These are phyloP conservation scores for Trichoplax adhaerens DNA, from an alignment of 37 sponge, comb jelly and placozoan genomes.

Conservation along the genomic window DNA sequence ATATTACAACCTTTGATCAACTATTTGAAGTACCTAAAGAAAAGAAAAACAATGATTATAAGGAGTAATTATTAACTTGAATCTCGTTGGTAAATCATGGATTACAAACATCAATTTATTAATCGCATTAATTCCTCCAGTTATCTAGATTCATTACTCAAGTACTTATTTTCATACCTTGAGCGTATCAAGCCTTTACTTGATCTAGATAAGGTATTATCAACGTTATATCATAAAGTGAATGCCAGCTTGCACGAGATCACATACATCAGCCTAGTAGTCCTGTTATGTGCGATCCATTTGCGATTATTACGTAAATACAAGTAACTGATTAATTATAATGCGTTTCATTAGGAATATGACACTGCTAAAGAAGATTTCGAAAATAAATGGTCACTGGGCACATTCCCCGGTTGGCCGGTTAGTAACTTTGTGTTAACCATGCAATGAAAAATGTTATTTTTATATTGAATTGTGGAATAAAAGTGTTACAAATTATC, in stretches of 20 bases:
- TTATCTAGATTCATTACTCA: conserved; percentile 48
- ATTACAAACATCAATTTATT: neutral
- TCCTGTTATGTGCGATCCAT: no score
- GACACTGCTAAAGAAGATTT: conserved; percentile 33
- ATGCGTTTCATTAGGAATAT: neutral
- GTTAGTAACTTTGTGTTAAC: conserved; percentile 21
- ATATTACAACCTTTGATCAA: conserved; percentile 65
- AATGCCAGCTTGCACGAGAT: no score
- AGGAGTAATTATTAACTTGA: conserved; percentile 17
- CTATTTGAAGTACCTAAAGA: conserved; percentile 84
- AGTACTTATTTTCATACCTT: conserved; percentile 53
- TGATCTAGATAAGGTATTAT: conserved; percentile 30
- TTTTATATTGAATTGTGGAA: neutral
- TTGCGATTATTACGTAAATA: no score
- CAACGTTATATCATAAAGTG: no score
- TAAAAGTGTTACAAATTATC: conserved; percentile 3
- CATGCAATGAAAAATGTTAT: neutral
- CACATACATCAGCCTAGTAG: no score
- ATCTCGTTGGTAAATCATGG: neutral
- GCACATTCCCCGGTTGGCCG: conserved; percentile 89
- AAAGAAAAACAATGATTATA: conserved; percentile 63
- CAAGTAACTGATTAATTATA: no score
- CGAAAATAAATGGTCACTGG: conserved; percentile 64
- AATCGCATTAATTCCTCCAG: conserved; percentile 9
- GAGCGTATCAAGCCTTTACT: conserved; percentile 47